These are phyloP conservation scores for Dicyrtomina minuta DNA, from an alignment of 2,888 invertebrate species.

Conservation along the genomic window DNA sequence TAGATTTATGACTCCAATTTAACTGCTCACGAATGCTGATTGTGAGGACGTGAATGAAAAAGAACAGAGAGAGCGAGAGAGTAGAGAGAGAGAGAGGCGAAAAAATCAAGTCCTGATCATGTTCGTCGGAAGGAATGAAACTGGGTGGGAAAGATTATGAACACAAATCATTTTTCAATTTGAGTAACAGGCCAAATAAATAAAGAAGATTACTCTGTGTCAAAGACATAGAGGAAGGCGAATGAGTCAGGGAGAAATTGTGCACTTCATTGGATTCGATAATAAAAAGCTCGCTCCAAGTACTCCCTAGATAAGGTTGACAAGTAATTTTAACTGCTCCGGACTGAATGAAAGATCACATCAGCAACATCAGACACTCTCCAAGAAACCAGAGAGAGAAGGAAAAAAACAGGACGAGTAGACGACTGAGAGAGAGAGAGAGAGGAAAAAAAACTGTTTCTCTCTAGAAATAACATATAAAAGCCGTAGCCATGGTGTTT, in stretches of 20 bases:
- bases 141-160: slow-evolving; percentile 27
- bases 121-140: not conserved
- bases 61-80: not conserved
- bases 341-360: slow-evolving; percentile 32
- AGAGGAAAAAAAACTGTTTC: too few species aligned
- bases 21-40: not conserved
- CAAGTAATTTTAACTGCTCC: slow-evolving; percentile 32
- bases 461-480: too few species aligned
- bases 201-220: slow-evolving; percentile 31
- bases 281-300: slow-evolving; percentile 29
- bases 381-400: not conserved
- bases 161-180: slow-evolving; percentile 30
- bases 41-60: not conserved
- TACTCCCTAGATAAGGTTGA: slow-evolving; percentile 28
- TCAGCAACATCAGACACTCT: slow-evolving; percentile 9
- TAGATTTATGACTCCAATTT: slow-evolving; percentile 13
- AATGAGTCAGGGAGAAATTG: slow-evolving; percentile 31
- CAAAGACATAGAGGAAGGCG: slow-evolving; percentile 13
- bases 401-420: not conserved
- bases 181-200: slow-evolving; percentile 22
- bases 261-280: slow-evolving; percentile 31
- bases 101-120: too few species aligned
- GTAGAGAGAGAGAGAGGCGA: not conserved
- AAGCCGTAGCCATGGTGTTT: too few species aligned
- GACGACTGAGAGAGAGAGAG: not conserved